phyloP scores from a whole-genome alignment of 2,113 vertebrate species.

The Scortum barcoo region DNA sequence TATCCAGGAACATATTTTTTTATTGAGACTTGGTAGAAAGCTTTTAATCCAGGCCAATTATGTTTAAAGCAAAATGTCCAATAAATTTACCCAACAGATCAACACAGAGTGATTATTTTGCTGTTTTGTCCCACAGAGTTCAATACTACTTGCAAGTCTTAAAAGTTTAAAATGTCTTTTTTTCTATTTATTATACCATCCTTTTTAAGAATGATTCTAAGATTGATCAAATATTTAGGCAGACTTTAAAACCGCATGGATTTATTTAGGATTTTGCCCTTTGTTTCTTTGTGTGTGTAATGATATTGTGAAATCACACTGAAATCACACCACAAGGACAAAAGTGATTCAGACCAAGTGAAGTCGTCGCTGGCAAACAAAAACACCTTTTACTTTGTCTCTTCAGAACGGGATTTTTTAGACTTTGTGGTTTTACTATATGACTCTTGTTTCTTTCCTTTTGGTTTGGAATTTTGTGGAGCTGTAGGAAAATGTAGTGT shows the following conservation, averaged over 20 bases:
- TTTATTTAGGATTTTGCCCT: conserved; percentile 33
- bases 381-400: conserved; percentile 4
- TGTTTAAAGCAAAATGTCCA: background rate
- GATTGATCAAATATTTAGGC: conserved; percentile 40
- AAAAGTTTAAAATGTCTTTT: background rate
- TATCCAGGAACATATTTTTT: background rate
- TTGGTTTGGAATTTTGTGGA: conserved; percentile 4
- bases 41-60: background rate
- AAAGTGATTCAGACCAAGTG: conserved; percentile 21
- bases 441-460: conserved; percentile 17
- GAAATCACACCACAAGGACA: conserved; percentile 11
- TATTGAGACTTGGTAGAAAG: background rate
- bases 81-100: background rate
- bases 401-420: background rate
- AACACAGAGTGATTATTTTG: background rate
- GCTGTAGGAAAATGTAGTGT: background rate
- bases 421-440: background rate
- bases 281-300: conserved; percentile 31
- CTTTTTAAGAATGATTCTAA: conserved; percentile 8
- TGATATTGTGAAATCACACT: conserved; percentile 30
- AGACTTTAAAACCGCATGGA: conserved; percentile 25
- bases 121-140: background rate
- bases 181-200: conserved; percentile 8
- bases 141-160: background rate
- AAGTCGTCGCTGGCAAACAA: conserved; percentile 3